Base-by-base conservation (phyloP, 2,113 vertebrate species). In the Xerus inauris region DNA sequence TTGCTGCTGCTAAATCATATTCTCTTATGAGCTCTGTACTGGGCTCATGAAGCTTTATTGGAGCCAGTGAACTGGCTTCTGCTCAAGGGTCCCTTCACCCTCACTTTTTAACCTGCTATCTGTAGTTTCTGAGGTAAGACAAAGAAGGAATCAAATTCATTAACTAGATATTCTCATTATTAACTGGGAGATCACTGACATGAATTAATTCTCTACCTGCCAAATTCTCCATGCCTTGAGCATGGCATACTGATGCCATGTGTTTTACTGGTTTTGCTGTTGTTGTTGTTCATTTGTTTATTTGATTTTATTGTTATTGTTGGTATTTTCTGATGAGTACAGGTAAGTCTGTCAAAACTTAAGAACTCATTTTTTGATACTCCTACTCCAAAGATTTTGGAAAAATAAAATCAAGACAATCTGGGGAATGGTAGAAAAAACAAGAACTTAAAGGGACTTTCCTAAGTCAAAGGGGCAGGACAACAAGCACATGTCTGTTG, bases 1-100 rank as follows among this genome's bases (percentile, higher is more conserved):
- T 30, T 17, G 59, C 17, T 72, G n/a, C 81, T 51, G 51, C 35
- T 75, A 95, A 95, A 84, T 96, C 77, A 80, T 73, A 20, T 4
- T 57, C 69, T 94, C 83, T 75, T 51, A 12, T 5, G 40, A 91
- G 67, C n/a, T 79, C 28, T 84, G 45, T 45, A 6, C 40, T 54
- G 32, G 57, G 8, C 42, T 64, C n/a, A 22, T 20, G 72, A 91
- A 47, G 42, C 12, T 79, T 85, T 45, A 24, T 75, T 32, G 42
- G 42, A 71, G 49, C 4, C 54, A 73, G 79, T 9, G 47, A 76
- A 10, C 22, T 42, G 8, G 16, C n/a, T 84, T 93, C 77, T 59
- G 17, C 42, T 51, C 51, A 28, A 0, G 3, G 24, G 1, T 35
- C 1, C 11, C 9, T 0, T 26, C 9, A 6, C 11, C 40, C 13